Conservation (phyloP, 2,113 vertebrate genomes). For the Isurus oxyrinchus region DNA sequence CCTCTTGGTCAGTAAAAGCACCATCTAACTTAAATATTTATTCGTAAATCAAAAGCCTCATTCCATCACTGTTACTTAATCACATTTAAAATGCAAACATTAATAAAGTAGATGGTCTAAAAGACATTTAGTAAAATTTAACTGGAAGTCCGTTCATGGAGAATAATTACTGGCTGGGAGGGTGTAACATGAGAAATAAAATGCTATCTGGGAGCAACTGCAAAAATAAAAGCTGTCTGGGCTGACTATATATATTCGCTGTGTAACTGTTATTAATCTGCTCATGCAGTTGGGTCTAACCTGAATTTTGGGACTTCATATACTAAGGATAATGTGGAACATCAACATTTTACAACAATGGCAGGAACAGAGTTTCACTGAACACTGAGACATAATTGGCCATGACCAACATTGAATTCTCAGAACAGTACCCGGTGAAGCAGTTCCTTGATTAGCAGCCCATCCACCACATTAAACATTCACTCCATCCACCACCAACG, state of each 20-base stretch:
- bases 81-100: not conserved
- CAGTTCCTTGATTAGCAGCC: no score
- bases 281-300: not conserved
- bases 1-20: not conserved
- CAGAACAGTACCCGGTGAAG: not conserved
- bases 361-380: not conserved
- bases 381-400: not conserved
- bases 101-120: not conserved
- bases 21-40: not conserved
- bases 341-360: not conserved
- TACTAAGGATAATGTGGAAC: not conserved
- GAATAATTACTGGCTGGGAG: not conserved
- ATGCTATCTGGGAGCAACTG: not conserved
- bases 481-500: no score
- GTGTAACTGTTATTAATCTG: not conserved
- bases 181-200: not conserved
- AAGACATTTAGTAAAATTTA: not conserved
- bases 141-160: not conserved
- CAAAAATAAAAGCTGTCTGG: not conserved
- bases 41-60: not conserved
- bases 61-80: not conserved
- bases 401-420: not conserved
- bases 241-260: not conserved
- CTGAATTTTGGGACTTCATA: not conserved
- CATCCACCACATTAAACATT: no score